Percentiles rank a stretch among this genome's conserved stretches.
These are phyloP conservation scores for Atractosteus spatula DNA, from an alignment of 2,113 vertebrate genomes.

Conservation along the genomic window DNA sequence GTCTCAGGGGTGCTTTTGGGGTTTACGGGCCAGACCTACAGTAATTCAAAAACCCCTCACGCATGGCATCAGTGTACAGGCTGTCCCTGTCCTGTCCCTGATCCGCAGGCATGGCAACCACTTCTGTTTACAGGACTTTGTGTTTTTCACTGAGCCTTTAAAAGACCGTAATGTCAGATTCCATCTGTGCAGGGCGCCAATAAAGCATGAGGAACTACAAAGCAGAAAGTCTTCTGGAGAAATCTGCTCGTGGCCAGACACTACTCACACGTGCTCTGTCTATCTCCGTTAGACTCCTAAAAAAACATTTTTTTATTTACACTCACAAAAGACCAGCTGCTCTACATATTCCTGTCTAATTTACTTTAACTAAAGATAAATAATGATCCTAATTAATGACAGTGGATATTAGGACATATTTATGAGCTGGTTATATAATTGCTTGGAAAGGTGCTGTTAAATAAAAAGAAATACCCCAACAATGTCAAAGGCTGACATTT, in stretches of 20 bases:
- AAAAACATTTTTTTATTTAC: no score
- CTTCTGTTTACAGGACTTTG: slow-evolving; percentile 35
- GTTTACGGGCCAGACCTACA: not conserved
- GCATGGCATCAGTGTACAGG: not conserved
- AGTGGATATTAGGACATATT: not conserved
- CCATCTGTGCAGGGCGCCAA: slow-evolving; percentile 29
- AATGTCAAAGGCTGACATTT: not conserved
- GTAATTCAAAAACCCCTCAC: not conserved
- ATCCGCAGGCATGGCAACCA: slow-evolving; percentile 33
- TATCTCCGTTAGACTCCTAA: slow-evolving; percentile 13
- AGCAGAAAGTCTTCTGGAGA: not conserved
- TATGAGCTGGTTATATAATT: not conserved
- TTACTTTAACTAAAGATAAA: not conserved
- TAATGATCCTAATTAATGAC: not conserved
- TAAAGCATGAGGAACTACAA: slow-evolving; percentile 3
- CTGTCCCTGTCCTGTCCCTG: slow-evolving; percentile 9
- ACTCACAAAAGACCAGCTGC: not conserved
- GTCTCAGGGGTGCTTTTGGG: no score
- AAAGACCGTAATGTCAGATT: slow-evolving; percentile 36
- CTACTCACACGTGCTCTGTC: not conserved
- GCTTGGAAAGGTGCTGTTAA: not conserved
- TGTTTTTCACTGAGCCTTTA: slow-evolving; percentile 30
- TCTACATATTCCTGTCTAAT: not conserved
- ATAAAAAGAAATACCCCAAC: not conserved
- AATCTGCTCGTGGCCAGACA: not conserved